Percentiles rank a stretch among this genome's conserved stretches.
These are phyloP conservation scores for Nomada flava DNA, from an alignment of 2,888 invertebrate genomes.

Conservation along the genomic window DNA sequence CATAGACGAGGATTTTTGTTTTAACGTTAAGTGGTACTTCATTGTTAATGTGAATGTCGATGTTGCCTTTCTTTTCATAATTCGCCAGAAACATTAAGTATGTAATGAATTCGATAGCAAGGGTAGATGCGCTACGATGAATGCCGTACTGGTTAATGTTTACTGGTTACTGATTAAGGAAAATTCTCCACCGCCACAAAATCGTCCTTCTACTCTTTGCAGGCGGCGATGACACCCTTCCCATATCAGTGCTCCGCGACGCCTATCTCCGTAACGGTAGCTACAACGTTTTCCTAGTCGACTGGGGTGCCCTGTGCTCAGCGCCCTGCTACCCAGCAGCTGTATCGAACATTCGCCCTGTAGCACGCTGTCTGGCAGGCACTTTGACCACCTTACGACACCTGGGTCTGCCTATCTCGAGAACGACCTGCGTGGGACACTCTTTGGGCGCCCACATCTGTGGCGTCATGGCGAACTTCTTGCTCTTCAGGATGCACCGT, in stretches of 20 bases:
- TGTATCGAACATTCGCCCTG: slow-evolving; percentile 90
- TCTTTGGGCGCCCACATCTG: slow-evolving; percentile 92
- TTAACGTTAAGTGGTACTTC: too few relatives aligned
- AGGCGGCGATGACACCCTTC: slow-evolving; percentile 89
- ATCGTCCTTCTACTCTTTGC: neutral
- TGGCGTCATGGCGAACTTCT: slow-evolving; percentile 90
- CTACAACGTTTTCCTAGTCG: slow-evolving; percentile 91
- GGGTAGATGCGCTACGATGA: neutral
- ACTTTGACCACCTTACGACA: slow-evolving; percentile 87
- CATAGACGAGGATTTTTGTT: neutral
- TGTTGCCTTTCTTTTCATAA: too few relatives aligned
- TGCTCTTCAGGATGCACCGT: slow-evolving; percentile 90
- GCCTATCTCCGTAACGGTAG: slow-evolving; percentile 90
- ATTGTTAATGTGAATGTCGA: too few relatives aligned
- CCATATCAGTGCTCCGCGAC: slow-evolving; percentile 90
- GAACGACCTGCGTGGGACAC: slow-evolving; percentile 91
- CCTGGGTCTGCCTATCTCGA: slow-evolving; percentile 88
- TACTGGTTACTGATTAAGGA: too few relatives aligned
- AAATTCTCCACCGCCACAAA: neutral
- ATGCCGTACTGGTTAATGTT: too few relatives aligned
- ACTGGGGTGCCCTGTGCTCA: slow-evolving; percentile 90
- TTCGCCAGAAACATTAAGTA: too few relatives aligned
- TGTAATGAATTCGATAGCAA: too few relatives aligned
- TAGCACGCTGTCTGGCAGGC: slow-evolving; percentile 89
- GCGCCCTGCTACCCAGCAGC: slow-evolving; percentile 91